Base-by-base conservation (phyloP, 2,888 invertebrate genomes). In the Caenorhabditis imperialis region DNA sequence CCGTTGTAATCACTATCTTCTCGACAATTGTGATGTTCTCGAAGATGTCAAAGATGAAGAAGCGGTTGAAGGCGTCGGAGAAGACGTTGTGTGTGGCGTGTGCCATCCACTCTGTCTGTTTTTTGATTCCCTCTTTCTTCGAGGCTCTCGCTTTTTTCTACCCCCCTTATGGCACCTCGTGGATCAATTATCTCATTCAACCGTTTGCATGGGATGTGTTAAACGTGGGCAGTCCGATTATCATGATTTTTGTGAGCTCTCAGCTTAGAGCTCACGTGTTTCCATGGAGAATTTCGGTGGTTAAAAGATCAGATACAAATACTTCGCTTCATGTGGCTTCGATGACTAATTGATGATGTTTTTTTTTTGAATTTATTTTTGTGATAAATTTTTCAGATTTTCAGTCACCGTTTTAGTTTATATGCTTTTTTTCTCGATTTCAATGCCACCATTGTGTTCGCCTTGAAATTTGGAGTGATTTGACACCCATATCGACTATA, bases 171-270 rank as follows among this genome's bases (percentile, higher is more conserved):
- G 51, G 51, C 2, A 45, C 6, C 0, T 60, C 61, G 1, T 42
- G 48, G 45, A 18, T 61, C 6, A 42, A 61, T 23, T 71, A 38
- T 33, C 33, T 62, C 1, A 23, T 71, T 12, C 57, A 57, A 33
- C 50, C 71, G 35, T 55, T 71, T 18, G 58, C 71, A 16, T 71
- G 71, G 71, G 71, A 71, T 57, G 50, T 71, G 0, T n/a, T 71
- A 12, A 71, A 55, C 25, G 50, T 62, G 25, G 62, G 60, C 61
- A 48, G 20, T n/a, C 62, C 62, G n/a, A 20, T 62, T 10, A 37
- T 62, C n/a, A 62, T 57, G 57, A 57, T 65, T 3, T 57, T 65
- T 25, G 57, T 55, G 42, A 65, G 65, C 22, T 22, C 14, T 6
- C 65, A 54, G 55, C 37, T 63, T 4, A 37, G 63, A 23, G 22